Conservation (phyloP, 2,113 vertebrate genomes). For the Pycnonotus jocosus region DNA sequence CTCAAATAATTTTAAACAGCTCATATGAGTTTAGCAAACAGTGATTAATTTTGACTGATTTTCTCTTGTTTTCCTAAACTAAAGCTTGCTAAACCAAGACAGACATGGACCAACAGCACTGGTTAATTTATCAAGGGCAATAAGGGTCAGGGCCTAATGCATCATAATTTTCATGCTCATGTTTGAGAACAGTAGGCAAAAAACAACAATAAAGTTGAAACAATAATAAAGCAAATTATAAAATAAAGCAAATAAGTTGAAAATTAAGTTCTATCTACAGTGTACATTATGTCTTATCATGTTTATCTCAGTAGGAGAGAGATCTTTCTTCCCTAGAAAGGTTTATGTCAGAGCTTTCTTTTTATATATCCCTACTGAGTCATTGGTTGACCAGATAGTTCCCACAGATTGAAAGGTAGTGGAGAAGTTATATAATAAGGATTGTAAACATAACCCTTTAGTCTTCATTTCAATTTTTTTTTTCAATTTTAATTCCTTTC, state of each 20-base stretch:
- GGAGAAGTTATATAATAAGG: not conserved
- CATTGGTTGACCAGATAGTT: not conserved
- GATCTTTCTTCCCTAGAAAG: not conserved
- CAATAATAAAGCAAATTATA: no score
- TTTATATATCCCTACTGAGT: not conserved
- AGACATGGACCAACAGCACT: not conserved
- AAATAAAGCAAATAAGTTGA: not conserved
- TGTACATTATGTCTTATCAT: not conserved
- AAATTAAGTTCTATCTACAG: accelerated
- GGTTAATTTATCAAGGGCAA: not conserved
- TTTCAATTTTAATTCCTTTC: not conserved
- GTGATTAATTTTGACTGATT: not conserved
- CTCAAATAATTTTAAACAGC: not conserved
- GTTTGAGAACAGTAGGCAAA: not conserved
- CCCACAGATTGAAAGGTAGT: not conserved
- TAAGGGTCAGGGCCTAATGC: not conserved
- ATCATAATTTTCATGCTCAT: not conserved
- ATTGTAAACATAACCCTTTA: not conserved
- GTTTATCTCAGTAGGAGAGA: not conserved
- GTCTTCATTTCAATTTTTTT: not conserved
- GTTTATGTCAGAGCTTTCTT: not conserved
- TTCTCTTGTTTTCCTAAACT: not conserved
- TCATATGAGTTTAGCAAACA: not conserved
- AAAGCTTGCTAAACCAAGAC: not conserved
- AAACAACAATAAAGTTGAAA: not conserved